Conservation (phyloP, 2,888 invertebrate species). For the Drosophila kuntzei region DNA sequence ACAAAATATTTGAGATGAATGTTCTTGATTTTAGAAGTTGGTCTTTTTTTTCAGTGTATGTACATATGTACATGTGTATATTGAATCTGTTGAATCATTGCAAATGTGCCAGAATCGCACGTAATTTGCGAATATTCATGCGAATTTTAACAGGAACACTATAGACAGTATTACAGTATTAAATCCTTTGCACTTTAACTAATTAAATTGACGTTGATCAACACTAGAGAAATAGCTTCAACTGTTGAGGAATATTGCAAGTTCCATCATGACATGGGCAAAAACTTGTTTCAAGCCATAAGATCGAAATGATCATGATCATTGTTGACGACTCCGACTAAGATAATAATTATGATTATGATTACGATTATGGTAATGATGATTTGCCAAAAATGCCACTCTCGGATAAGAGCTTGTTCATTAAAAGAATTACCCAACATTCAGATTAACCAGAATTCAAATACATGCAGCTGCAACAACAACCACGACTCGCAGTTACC, state of each 20-base stretch:
- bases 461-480: background rate
- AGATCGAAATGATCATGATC: slow-evolving; percentile 18
- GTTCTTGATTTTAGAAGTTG: too few species aligned
- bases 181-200: slow-evolving; percentile 4
- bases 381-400: slow-evolving; percentile 34
- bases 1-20: too few species aligned
- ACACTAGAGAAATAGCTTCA: slow-evolving; percentile 15
- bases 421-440: slow-evolving; percentile 31
- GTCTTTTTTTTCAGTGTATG: too few species aligned
- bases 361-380: slow-evolving; percentile 42
- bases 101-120: slow-evolving; percentile 54
- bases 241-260: background rate
- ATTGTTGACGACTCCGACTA: slow-evolving; percentile 4
- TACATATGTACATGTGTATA: background rate
- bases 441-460: slow-evolving; percentile 25
- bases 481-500: slow-evolving; percentile 13
- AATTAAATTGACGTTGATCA: slow-evolving; percentile 14
- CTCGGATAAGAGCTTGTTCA: slow-evolving; percentile 21
- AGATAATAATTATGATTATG: slow-evolving; percentile 11
- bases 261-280: slow-evolving; percentile 25
- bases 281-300: slow-evolving; percentile 33
- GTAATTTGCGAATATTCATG: slow-evolving; percentile 26
- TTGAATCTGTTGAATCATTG: slow-evolving; percentile 2
- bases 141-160: background rate
- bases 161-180: background rate